Evolutionary conservation across 1,140 invertebrate genomes (phyloP), one percentile per base, ranked within the genome.

Genomic region (Cyclina sinensis): DNA sequence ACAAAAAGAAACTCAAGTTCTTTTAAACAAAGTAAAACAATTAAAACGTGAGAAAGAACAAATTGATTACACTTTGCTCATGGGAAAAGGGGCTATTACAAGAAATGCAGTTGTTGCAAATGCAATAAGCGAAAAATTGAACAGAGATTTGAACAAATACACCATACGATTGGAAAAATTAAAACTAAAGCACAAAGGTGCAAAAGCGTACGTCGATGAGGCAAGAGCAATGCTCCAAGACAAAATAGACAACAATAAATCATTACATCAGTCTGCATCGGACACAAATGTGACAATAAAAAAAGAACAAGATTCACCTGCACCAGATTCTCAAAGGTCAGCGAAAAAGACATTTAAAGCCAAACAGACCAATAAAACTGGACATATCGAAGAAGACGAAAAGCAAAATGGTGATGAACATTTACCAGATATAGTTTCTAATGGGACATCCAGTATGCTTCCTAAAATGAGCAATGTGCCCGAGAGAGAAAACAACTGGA

Each of bases 131-230:
- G 76, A 87, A 68, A 79, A 70, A 70, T 32, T 87, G 16, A 87
- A 87, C 39, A 59, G 76, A n/a, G 85, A 87, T 48, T 59, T 87
- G n/a, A 79, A 87, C 54, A 87, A 87, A 54, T 87, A 76, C 32
- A 43, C 85, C n/a, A 80, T 80, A 62, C 54, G 85, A 0, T 46
- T 87, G 35, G 74, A 87, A 70, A 80, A 80, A 48, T 21, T 87
- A n/a, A 87, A 80, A 80, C 5, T 87, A 27, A 79, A 80, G 24
- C 76, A 87, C 48, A 80, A 80, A 48, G 43, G 70, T 46, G 85
- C 74, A 4, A 87, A 80, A 51, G 16, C 9, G 39, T 87, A 62
- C 32, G 46, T 78, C 3, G 9, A 54, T 4, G 46, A 70, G 11
- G 65, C 27, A 2, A 39, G 65, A 70, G 65, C 27, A 18, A 57